A percentile compares a stretch with the other conserved stretches of the same genome.
phyloP scores from a whole-genome alignment of 2,113 vertebrate species.

The Rallus limicola region DNA sequence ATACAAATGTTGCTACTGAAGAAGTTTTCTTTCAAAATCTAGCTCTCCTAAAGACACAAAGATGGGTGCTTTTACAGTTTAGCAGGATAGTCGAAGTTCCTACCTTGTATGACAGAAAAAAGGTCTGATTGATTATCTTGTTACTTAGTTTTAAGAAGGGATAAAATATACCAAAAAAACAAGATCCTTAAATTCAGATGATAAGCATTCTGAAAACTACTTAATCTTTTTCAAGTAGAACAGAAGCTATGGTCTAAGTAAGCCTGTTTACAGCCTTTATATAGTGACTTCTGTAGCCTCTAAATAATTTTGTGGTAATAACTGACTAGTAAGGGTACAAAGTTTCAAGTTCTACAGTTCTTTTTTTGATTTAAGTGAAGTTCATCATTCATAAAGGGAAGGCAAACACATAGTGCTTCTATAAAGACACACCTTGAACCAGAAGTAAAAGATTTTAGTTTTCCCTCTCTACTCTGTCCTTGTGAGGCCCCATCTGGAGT shows the following conservation, averaged over 20 bases:
- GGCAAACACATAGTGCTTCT: neutral
- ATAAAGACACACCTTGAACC: neutral
- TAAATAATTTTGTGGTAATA: neutral
- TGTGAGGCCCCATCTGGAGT: no score
- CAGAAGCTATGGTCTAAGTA: neutral
- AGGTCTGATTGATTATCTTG: neutral
- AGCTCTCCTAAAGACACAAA: neutral
- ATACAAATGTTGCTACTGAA: neutral
- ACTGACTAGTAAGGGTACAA: neutral
- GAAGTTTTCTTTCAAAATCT: neutral
- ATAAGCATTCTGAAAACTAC: neutral
- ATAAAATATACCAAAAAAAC: neutral
- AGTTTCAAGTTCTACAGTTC: neutral
- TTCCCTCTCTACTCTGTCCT: no score
- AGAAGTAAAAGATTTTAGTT: neutral
- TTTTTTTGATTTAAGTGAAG: neutral
- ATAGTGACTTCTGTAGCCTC: neutral
- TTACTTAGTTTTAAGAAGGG: neutral
- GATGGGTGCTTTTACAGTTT: neutral
- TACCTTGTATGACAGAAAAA: neutral
- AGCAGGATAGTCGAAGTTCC: neutral
- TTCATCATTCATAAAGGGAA: neutral
- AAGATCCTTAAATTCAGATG: neutral
- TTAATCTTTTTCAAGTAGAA: neutral
- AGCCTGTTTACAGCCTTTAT: neutral